A percentile compares a stretch with the other conserved stretches of the same genome.
phyloP scores from a whole-genome alignment of 2,888 invertebrate species.

The Sabatieria punctata region DNA sequence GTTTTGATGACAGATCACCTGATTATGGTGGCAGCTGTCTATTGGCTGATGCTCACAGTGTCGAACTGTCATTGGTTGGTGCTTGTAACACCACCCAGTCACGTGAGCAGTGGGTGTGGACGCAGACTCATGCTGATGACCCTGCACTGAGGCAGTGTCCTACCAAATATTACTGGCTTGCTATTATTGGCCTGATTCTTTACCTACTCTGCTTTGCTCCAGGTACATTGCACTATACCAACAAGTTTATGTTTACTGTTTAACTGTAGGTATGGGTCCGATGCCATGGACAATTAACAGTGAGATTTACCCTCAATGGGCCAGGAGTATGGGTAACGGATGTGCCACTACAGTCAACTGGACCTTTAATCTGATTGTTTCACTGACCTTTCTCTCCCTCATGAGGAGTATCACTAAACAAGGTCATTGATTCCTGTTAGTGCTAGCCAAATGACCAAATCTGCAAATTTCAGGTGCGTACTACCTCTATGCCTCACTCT shows the following conservation, averaged over 20 bases:
- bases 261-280: slow-evolving; percentile 37
- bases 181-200: slow-evolving; percentile 34
- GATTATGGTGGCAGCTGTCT: too few relatives aligned
- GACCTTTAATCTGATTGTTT: slow-evolving; percentile 37
- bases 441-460: too few relatives aligned
- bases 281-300: slow-evolving; percentile 42
- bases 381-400: slow-evolving; percentile 37
- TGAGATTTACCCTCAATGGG: slow-evolving; percentile 40
- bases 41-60: too few relatives aligned
- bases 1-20: too few relatives aligned
- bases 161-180: slow-evolving; percentile 31
- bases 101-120: too few relatives aligned
- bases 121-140: too few relatives aligned
- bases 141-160: too few relatives aligned
- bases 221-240: slow-evolving; percentile 21
- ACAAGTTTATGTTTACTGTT: background rate
- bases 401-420: slow-evolving; percentile 35
- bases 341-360: slow-evolving; percentile 38
- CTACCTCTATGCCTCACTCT: slow-evolving; percentile 36
- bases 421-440: too few relatives aligned
- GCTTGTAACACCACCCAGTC: too few relatives aligned
- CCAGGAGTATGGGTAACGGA: slow-evolving; percentile 36
- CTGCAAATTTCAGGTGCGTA: slow-evolving; percentile 36
- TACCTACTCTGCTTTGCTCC: slow-evolving; percentile 40
- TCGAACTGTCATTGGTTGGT: slow-evolving; percentile 20